A percentile compares a stretch with the other conserved stretches of the same genome.
Conservation (phyloP, 2,797 vertebrate species). For the Anguilla megastoma region DNA sequence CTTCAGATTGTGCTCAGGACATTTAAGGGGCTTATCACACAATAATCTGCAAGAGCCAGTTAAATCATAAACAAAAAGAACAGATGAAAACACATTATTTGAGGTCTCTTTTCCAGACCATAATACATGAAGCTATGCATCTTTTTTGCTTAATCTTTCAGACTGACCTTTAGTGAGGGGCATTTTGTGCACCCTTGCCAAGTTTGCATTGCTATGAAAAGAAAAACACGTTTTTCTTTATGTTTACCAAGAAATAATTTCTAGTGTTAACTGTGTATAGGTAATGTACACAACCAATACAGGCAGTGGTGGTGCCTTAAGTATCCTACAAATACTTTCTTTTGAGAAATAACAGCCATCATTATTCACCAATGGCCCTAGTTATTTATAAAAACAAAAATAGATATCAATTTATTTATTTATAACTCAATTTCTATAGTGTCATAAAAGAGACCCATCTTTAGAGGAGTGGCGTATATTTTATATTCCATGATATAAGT, state of each 20-base stretch:
- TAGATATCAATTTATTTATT: too few species aligned
- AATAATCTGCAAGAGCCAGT: constrained; percentile 16
- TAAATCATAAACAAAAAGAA: constrained; percentile 38
- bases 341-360: neutral
- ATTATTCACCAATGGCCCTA: neutral
- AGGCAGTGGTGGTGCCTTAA: neutral
- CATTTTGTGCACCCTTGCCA: neutral
- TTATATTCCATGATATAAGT: too few species aligned
- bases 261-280: neutral
- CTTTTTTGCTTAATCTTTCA: neutral
- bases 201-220: neutral
- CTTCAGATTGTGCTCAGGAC: neutral
- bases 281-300: neutral
- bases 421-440: too few species aligned
- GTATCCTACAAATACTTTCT: neutral
- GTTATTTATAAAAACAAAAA: neutral
- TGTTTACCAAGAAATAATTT: neutral
- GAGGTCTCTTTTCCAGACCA: constrained; percentile 1
- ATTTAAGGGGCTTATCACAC: constrained; percentile 23
- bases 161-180: neutral
- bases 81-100: constrained; percentile 30
- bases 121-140: neutral
- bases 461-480: too few species aligned
- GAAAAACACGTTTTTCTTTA: neutral
- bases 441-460: too few species aligned